Evolutionary conservation across 2,888 invertebrate genomes (phyloP), one percentile per base, ranked within the genome.

Genomic region (Cosmia trapezina): DNA sequence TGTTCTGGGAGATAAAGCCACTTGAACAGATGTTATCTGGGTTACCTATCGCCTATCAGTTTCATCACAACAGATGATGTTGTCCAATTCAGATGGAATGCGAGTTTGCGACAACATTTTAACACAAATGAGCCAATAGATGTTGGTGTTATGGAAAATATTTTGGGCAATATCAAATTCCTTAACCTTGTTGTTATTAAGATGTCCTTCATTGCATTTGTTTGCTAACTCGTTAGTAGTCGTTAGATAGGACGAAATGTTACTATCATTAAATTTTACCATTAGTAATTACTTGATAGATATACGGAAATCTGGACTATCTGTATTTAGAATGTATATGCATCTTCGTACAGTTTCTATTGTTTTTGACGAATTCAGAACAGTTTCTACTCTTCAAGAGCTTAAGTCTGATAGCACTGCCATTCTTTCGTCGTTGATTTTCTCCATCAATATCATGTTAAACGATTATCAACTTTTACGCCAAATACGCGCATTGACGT

Each of bases 41-140:
- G 62, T 81, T 66, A 70, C 41, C 54, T 70, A 60, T 66, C 45
- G 41, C 33, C 53, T 63, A 73, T 73, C 51, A 49, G 60, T 84
- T 74, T 76, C 77, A 70, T 64, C 73, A 77, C 17, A 66, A 53
- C 57, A 72, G 65, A 70, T 70, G 73, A 83, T 74, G 60, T 73
- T 70, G 64, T 81, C 60, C 73, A 81, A 81, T 70, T 61, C 47
- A 47, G 49, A 67, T 61, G 67, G 72, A 57, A 77, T 67, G 70
- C 67, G 22, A 53, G 61, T 70, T 64, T 70, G 56, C 64, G 73
- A 67, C 71, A 80, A 73, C 64, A 68, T 70, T 57, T 81, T 61
- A 57, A 57, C 80, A 64, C 22, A 45, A 43, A 62, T 81, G 62
- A 66, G 56, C 56, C 64, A 75, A 79, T 61, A 47, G 43, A 57